phyloP scores from a whole-genome alignment of 2,888 invertebrate genomes.

The Tiphia femorata region DNA sequence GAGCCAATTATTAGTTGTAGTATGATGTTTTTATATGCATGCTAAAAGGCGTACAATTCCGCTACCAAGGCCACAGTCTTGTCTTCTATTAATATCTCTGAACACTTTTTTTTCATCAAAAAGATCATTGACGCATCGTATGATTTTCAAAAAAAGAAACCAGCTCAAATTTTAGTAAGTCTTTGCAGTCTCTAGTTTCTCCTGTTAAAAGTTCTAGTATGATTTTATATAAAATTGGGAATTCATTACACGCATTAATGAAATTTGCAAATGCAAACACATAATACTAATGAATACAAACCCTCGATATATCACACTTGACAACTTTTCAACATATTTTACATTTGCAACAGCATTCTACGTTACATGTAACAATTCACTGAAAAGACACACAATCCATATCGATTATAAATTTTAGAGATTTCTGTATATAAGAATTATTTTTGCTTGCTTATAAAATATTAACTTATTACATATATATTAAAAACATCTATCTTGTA shows the following conservation, averaged over 20 bases:
- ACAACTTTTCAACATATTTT: slow-evolving; percentile 16
- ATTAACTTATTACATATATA: slow-evolving; percentile 17
- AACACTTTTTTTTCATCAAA: slow-evolving; percentile 3
- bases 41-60: slow-evolving; percentile 26
- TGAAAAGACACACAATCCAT: slow-evolving; percentile 11
- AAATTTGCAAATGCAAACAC: slow-evolving; percentile 23
- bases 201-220: slow-evolving; percentile 21
- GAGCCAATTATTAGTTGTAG: slow-evolving; percentile 17
- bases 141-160: neutral
- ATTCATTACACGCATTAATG: slow-evolving; percentile 23
- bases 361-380: slow-evolving; percentile 10
- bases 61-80: slow-evolving; percentile 34
- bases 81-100: slow-evolving; percentile 14
- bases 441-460: slow-evolving; percentile 4
- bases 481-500: slow-evolving; percentile 18
- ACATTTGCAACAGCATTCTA: neutral
- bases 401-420: slow-evolving; percentile 16
- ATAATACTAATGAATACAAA: slow-evolving; percentile 18
- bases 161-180: neutral
- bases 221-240: slow-evolving; percentile 21
- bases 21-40: slow-evolving; percentile 13
- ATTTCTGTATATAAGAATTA: slow-evolving; percentile 14
- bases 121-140: slow-evolving; percentile 5
- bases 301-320: slow-evolving; percentile 7
- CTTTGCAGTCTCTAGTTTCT: slow-evolving; percentile 16